A percentile compares a stretch with the other conserved stretches of the same genome.
These are phyloP conservation scores for Enteromius trimaculatus DNA, from an alignment of 2,797 vertebrate genomes.

Conservation along the genomic window DNA sequence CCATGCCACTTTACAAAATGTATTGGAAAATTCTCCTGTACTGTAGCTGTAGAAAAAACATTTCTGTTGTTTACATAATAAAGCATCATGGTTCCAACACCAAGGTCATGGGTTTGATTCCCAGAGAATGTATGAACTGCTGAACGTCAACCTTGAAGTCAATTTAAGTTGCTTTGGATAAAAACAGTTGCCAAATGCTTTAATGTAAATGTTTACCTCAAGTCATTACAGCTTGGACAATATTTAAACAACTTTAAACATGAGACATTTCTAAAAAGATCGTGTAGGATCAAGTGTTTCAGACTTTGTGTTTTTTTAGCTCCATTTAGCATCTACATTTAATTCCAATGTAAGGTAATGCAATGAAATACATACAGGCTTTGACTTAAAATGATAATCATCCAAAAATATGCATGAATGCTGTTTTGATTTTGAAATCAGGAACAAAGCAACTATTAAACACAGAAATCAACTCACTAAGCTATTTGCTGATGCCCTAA, in stretches of 20 bases:
- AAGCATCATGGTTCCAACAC: not conserved
- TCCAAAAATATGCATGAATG: constrained; percentile 36
- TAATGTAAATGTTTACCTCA: not conserved
- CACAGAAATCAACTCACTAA: constrained; percentile 55
- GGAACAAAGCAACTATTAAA: constrained; percentile 47
- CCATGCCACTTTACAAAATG: not conserved
- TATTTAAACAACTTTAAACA: not conserved
- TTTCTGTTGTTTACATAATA: not conserved
- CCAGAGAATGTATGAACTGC: not conserved
- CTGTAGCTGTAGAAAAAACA: not conserved
- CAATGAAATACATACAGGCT: not conserved
- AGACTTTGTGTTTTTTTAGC: constrained; percentile 12
- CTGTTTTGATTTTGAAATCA: constrained; percentile 29
- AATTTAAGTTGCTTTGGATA: not conserved
- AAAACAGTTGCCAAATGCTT: not conserved
- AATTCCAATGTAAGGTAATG: not conserved
- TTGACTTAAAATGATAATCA: not conserved
- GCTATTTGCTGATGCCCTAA: constrained; percentile 60
- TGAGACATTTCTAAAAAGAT: not conserved
- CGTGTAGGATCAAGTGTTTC: not conserved
- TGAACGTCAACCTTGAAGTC: not conserved
- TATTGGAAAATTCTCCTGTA: not conserved
- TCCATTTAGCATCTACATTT: constrained; percentile 6
- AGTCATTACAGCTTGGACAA: not conserved
- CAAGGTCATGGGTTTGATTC: not conserved